Conservation (phyloP, 2,888 invertebrate species). For the Cataglyphis altisquamis region DNA sequence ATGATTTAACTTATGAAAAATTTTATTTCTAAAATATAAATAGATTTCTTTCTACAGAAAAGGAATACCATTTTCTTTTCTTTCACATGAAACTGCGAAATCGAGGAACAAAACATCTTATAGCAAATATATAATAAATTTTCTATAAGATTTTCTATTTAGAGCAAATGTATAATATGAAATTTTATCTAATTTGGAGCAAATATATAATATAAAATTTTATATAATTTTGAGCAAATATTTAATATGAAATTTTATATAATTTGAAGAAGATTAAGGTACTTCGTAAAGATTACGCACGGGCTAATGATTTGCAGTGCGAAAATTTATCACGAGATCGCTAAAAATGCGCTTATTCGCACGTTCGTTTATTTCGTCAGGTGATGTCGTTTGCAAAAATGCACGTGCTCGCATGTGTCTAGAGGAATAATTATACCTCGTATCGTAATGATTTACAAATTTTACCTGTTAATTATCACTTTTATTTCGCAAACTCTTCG, state of each 20-base stretch:
- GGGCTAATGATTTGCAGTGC: too few species aligned
- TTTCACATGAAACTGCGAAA: background rate
- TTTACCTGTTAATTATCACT: slow-evolving; percentile 8
- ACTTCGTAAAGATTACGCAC: background rate
- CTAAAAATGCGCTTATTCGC: slow-evolving; percentile 35
- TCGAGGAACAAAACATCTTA: background rate
- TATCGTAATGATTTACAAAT: slow-evolving; percentile 12
- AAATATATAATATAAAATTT: background rate
- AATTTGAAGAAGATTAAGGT: background rate
- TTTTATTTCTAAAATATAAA: background rate
- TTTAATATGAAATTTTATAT: background rate
- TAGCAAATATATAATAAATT: background rate
- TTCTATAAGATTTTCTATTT: slow-evolving; percentile 12
- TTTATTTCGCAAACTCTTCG: background rate
- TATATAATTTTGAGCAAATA: background rate
- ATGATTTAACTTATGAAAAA: background rate
- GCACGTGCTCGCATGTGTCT: slow-evolving; percentile 2
- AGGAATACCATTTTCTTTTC: background rate
- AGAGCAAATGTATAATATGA: too few species aligned
- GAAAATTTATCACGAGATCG: slow-evolving; percentile 28
- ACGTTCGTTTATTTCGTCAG: slow-evolving; percentile 18
- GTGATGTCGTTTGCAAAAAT: slow-evolving; percentile 6
- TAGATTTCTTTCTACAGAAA: background rate
- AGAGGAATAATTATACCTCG: slow-evolving; percentile 9
- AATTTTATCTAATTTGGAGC: background rate